Conservation (phyloP, 1,140 invertebrate genomes). For the Atta texana region DNA sequence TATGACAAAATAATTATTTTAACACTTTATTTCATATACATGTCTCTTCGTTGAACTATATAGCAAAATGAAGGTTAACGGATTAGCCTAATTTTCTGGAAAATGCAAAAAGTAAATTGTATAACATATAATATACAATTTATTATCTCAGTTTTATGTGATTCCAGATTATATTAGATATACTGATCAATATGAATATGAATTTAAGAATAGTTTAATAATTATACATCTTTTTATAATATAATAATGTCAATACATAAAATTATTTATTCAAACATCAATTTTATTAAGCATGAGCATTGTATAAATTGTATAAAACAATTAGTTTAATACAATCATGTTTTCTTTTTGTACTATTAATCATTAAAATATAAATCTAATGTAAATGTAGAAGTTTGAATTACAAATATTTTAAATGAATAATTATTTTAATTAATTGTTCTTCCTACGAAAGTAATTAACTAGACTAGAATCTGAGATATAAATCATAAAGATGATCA, state of each 20-base stretch:
- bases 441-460: slow-evolving; percentile 29
- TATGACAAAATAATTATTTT: slow-evolving; percentile 50
- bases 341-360: background rate
- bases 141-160: background rate
- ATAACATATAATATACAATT: slow-evolving; percentile 3
- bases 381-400: background rate
- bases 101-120: background rate
- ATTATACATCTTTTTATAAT: slow-evolving; percentile 15
- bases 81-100: background rate
- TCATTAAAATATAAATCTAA: slow-evolving; percentile 10
- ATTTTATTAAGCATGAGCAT: background rate
- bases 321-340: slow-evolving; percentile 5
- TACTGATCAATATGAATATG: background rate
- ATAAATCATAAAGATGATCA: slow-evolving; percentile 28
- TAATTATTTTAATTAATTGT: slow-evolving; percentile 12
- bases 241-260: slow-evolving; percentile 1
- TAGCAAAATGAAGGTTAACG: background rate
- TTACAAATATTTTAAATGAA: slow-evolving; percentile 15
- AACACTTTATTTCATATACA: background rate
- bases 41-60: background rate
- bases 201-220: slow-evolving; percentile 2
- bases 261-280: slow-evolving; percentile 12
- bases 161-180: background rate
- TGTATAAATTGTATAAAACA: slow-evolving; percentile 15
- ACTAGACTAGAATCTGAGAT: slow-evolving; percentile 64